Evolutionary conservation across 92 coral and sea anemone genomes (phyloP).

Genomic region (Paramuricea clavata): DNA sequence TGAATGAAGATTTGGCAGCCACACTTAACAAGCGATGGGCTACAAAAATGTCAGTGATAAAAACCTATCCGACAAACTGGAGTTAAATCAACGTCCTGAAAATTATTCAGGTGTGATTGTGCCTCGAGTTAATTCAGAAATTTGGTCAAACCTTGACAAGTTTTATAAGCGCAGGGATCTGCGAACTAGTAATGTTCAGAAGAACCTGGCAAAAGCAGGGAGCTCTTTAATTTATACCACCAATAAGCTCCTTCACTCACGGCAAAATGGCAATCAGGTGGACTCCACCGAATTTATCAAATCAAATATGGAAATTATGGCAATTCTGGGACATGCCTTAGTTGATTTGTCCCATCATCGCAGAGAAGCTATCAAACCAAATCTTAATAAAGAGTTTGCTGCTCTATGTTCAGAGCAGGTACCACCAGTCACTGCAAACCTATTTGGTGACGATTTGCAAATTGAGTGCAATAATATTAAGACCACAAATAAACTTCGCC

Average conservation of each 20-base stretch:
- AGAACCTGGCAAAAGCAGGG: slow-evolving; percentile 38
- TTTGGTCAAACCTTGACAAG: slow-evolving; percentile 48
- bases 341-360: slow-evolving; percentile 40
- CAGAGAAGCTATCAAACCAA: slow-evolving; percentile 61
- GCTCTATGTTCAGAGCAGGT: slow-evolving; percentile 47
- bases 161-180: slow-evolving; percentile 38
- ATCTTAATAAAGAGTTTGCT: slow-evolving; percentile 54
- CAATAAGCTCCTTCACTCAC: slow-evolving; percentile 8
- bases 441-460: slow-evolving; percentile 67
- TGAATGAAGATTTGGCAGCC: neutral
- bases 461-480: slow-evolving; percentile 53
- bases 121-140: slow-evolving; percentile 63
- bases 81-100: slow-evolving; percentile 56
- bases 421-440: slow-evolving; percentile 42
- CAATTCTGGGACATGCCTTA: slow-evolving; percentile 57
- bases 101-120: slow-evolving; percentile 62
- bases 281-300: slow-evolving; percentile 42
- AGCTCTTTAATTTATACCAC: slow-evolving; percentile 36
- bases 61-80: slow-evolving; percentile 62
- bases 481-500: slow-evolving; percentile 7
- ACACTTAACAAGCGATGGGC: neutral
- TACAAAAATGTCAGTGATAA: slow-evolving; percentile 4
- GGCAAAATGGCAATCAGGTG: neutral
- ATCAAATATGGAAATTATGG: slow-evolving; percentile 51
- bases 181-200: slow-evolving; percentile 27